Evolutionary conservation across 2,797 vertebrate genomes (phyloP), one percentile per base, ranked within the genome.

Genomic region (Phyllotis vaccarum): DNA sequence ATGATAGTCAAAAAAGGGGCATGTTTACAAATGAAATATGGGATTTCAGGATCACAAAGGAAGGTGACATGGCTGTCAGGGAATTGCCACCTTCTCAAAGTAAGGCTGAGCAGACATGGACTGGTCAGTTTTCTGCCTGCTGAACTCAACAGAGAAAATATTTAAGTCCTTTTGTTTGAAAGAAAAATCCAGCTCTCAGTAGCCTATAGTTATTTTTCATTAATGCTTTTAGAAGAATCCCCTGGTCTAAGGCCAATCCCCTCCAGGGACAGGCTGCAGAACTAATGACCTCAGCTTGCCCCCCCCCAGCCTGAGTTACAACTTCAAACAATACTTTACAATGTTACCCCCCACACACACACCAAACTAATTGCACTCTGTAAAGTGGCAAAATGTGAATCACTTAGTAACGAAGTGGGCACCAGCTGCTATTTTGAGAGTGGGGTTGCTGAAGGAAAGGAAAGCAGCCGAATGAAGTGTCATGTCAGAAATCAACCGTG

Each of bases 401-500:
- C 98, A 98, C 98, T 99, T 98, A 98, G 98, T 97, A 98, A 96
- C 97, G 98, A 98, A 99, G 98, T 98, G 98, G 98, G 98, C 98
- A 98, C 98, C 99, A 98, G 98, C 98, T 98, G 98, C 98, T 98
- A 98, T 98, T 98, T 98, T 98, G 98, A 98, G 97, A 98, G 98
- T 72, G 91, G 97, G 90, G 97, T 98, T 7, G 95, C 97, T 0
- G 34, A 98, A 98, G 98, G 97, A 98, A 98, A 98, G 97, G 97
- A 98, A 98, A 98, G 98, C 97, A 89, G 98, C 95, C 97, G 98
- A 98, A 98, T 98, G 98, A 98, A 99, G 98, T 98, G 98, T 98
- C 98, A 98, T 98, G 98, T 99, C 98, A 99, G 99, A 99, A 99
- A 99, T 99, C 99, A 98, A 98, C 98, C 96, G 98, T 98, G 99